A percentile compares a stretch with the other conserved stretches of the same genome.
Conservation (phyloP, 1,140 invertebrate species). For the Galendromus occidentalis region DNA sequence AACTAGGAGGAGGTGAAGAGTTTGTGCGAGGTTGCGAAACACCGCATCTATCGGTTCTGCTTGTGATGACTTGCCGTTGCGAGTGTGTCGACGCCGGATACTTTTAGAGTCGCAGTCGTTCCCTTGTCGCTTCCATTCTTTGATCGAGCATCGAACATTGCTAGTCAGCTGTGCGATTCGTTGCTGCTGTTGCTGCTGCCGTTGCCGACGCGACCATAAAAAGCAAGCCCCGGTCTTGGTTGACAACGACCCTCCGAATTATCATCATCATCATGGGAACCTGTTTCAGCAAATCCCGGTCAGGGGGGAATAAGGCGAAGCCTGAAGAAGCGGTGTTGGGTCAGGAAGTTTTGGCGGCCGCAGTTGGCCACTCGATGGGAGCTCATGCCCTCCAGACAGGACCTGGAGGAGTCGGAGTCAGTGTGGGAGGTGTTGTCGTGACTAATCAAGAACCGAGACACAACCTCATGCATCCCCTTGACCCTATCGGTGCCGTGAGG, state of each 20-base stretch:
- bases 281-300: slow-evolving; percentile 13
- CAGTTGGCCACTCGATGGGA: background rate
- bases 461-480: background rate
- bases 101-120: too few relatives aligned
- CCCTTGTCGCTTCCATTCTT: too few relatives aligned
- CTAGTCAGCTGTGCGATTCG: too few relatives aligned
- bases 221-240: too few relatives aligned
- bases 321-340: background rate
- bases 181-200: too few relatives aligned
- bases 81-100: too few relatives aligned
- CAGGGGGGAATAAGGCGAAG: background rate
- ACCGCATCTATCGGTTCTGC: too few relatives aligned
- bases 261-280: slow-evolving; percentile 12
- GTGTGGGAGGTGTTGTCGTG: background rate
- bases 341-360: background rate
- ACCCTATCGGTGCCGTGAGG: background rate
- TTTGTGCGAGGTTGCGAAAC: background rate
- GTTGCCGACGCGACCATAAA: too few relatives aligned
- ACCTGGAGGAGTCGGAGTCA: background rate
- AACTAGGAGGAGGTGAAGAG: background rate
- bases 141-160: too few relatives aligned
- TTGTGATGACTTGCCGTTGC: too few relatives aligned
- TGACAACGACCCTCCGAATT: too few relatives aligned
- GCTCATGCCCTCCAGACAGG: background rate
- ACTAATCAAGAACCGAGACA: background rate